Evolutionary conservation across 2,888 invertebrate species (phyloP), one percentile per base, ranked within the genome.

Genomic region (Gasteruption jaculator): DNA sequence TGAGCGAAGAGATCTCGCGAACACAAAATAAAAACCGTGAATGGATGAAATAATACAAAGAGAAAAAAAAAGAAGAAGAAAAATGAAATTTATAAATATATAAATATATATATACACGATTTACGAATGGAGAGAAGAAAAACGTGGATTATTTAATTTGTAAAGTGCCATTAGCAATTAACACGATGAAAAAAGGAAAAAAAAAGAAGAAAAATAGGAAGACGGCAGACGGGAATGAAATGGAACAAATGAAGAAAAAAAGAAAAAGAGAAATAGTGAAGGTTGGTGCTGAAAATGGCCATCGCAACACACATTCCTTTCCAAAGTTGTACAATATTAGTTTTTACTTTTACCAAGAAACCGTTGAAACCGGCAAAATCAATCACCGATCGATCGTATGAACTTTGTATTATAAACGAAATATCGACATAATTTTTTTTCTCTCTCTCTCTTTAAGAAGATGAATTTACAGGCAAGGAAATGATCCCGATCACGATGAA

Each of bases 291-390:
- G 67, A n/a, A n/a, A n/a, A n/a, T n/a, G 51, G 66, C 68, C 70
- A 71, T 70, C 70, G 65, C 64, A 63, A 69, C 70, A n/a, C n/a
- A n/a, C n/a, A 70, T 70, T 70, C 70, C 70, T 69, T n/a, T n/a
- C 70, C 70, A 70, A 70, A 69, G 70, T 69, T 70, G 68, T 70
- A 70, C 64, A 69, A 70, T 70, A 66, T 65, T 69, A 68, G 68
- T 65, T 68, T 58, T 63, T 68, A 68, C 61, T 65, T 60, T 58
- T 59, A 65, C 60, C 54, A 57, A 56, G 50, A n/a, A 49, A 8
- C 4, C 11, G 20, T 20, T 12, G 27, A n/a, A 15, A 31, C 29
- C 4, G 8, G 24, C 21, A 24, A 49, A 33, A 57, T 48, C 48
- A 51, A 48, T 44, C 50, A 51, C 50, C 49, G 46, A 50, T 50